Base-by-base conservation (phyloP, 2,113 vertebrate genomes). In the Scatophagus argus region DNA sequence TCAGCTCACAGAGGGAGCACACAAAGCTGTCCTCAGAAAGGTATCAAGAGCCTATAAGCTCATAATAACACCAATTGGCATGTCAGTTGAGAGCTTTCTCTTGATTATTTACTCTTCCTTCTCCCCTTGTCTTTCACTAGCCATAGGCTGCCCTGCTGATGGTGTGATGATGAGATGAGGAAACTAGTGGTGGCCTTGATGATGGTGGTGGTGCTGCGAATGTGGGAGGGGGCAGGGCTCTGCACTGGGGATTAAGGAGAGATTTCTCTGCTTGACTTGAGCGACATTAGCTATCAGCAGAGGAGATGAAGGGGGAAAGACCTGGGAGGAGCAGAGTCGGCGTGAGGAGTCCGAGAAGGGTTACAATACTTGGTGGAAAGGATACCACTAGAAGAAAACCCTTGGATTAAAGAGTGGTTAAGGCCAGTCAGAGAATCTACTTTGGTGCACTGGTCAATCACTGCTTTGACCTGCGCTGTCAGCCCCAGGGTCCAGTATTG, bases 1-100 rank as follows among this genome's bases (percentile, higher is more conserved):
- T 84, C 66, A 76, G 59, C 29, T 82, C 66, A 79, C 78, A 55
- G 74, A 68, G 52, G 71, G 69, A 55, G 72, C 39, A 44, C 73
- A 78, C 66, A 86, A 78, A 87, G 88, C 84, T 90, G 86, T 92
- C 89, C 85, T 92, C 89, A 91, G 78, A 91, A 91, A 82, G 81
- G 66, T 81, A 90, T 93, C 91, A 93, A 82, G 72, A 88, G 82
- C 68, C 60, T 44, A 39, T 94, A 93, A 94, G 88, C 91, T 78
- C 54, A 91, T 94, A 93, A 94, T 94, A 85, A 89, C 88, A 71
- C 77, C 82, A 90, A 90, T 87, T 92, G 89, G 79, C 67, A 82
- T 88, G 87, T 90, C 90, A 92, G 75, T 54, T 79, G 75, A 49
- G n/a, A 46, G 76, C 83, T 91, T 90, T 86, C 76, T 77, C 82